Conservation (phyloP, 2,113 vertebrate genomes). For the Illadopsis cleaveri region DNA sequence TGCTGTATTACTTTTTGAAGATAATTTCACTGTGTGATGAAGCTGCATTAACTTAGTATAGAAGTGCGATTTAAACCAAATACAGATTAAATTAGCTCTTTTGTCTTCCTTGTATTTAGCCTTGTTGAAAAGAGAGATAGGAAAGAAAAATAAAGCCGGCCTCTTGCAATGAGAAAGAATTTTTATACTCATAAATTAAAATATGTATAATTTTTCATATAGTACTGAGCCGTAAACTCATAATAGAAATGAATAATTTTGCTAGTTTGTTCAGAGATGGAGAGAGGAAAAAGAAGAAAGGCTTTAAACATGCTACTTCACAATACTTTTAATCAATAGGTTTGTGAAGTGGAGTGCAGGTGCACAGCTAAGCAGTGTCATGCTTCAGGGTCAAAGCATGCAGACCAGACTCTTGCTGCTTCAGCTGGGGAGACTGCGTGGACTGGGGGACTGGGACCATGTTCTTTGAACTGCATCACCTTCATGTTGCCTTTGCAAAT, state of each 20-base stretch:
- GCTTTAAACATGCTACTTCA: conserved; percentile 3
- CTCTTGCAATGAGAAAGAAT: background rate
- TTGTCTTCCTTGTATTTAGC: background rate
- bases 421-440: background rate
- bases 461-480: background rate
- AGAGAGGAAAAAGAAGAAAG: background rate
- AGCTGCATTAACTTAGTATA: conserved; percentile 32
- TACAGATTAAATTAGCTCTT: conserved; percentile 26
- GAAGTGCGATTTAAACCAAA: conserved; percentile 14
- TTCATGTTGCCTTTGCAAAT: background rate
- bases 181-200: conserved; percentile 14
- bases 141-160: background rate
- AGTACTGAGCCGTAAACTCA: background rate
- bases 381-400: background rate
- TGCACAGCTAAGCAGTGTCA: background rate
- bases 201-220: background rate
- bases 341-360: background rate
- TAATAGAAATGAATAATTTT: background rate
- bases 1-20: conserved; percentile 34
- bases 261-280: conserved; percentile 1
- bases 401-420: background rate
- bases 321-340: background rate
- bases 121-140: background rate
- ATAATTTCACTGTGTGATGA: conserved; percentile 16
- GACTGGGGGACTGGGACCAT: too few relatives aligned